Evolutionary conservation across 92 coral and sea anemone genomes (phyloP).

Genomic region (Parazoanthus atlanticus): DNA sequence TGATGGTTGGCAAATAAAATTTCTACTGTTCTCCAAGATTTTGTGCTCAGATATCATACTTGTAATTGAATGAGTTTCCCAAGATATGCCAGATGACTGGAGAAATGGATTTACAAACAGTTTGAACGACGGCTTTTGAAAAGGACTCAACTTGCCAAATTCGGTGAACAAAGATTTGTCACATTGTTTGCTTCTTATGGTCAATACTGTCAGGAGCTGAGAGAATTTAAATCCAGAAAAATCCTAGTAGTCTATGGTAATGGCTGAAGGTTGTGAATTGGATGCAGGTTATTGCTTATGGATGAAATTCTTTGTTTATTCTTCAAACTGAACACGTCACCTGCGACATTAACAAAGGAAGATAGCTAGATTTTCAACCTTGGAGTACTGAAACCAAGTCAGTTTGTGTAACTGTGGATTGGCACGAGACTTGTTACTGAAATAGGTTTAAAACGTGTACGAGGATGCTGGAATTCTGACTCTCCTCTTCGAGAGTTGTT

Average conservation of each 20-base stretch:
- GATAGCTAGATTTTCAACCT: background rate
- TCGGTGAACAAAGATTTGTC: background rate
- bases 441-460: background rate
- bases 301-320: too few relatives aligned
- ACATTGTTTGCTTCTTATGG: background rate
- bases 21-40: background rate
- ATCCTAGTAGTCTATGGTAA: too few relatives aligned
- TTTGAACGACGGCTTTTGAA: background rate
- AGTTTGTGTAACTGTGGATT: background rate
- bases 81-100: background rate
- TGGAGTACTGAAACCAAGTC: too few relatives aligned
- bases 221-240: background rate
- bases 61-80: background rate
- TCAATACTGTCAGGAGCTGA: background rate
- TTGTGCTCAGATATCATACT: background rate
- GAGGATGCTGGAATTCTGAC: background rate
- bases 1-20: constrained; percentile 16
- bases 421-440: background rate
- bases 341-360: background rate
- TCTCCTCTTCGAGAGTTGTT: too few relatives aligned
- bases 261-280: background rate
- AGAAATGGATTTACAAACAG: background rate
- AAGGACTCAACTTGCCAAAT: background rate
- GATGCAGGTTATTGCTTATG: too few relatives aligned
- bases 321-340: too few relatives aligned